Percentiles rank a stretch among this genome's conserved stretches.
Conservation (phyloP, 2,113 vertebrate genomes). For the Pyrgilauda ruficollis region DNA sequence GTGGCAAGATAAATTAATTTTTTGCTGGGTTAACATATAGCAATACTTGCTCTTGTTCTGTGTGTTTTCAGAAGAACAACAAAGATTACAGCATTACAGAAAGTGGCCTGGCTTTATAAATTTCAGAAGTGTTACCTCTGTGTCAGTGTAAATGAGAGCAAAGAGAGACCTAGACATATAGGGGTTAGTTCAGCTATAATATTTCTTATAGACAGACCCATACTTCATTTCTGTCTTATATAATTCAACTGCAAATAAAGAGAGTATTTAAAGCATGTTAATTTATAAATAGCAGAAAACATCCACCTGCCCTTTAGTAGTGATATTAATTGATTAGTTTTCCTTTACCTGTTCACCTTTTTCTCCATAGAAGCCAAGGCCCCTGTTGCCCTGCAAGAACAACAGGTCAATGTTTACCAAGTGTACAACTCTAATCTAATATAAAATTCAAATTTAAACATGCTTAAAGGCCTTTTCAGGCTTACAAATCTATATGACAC, state of each 20-base stretch:
- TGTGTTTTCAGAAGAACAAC: background rate
- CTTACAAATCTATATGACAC: background rate
- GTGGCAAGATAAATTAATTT: background rate
- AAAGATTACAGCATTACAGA: background rate
- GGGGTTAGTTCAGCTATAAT: background rate
- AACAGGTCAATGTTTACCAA: conserved; percentile 2
- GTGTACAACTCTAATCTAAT: background rate
- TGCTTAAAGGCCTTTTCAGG: background rate
- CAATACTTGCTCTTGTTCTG: background rate
- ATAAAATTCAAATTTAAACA: background rate
- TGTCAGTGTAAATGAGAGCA: background rate
- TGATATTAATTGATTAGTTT: background rate
- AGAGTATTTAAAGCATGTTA: background rate
- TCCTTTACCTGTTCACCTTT: conserved; percentile 79
- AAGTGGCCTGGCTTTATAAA: background rate
- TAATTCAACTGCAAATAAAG: background rate
- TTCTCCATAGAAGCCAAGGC: conserved; percentile 75
- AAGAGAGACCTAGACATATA: background rate
- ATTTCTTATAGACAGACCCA: background rate
- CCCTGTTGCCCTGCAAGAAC: conserved; percentile 76
- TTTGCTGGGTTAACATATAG: background rate
- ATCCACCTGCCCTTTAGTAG: background rate
- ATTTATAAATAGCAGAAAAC: background rate
- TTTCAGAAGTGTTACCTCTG: background rate
- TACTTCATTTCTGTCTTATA: background rate